A percentile compares a stretch with the other conserved stretches of the same genome.
Conservation (phyloP, 2,888 invertebrate species). For the Machimus rusticus region DNA sequence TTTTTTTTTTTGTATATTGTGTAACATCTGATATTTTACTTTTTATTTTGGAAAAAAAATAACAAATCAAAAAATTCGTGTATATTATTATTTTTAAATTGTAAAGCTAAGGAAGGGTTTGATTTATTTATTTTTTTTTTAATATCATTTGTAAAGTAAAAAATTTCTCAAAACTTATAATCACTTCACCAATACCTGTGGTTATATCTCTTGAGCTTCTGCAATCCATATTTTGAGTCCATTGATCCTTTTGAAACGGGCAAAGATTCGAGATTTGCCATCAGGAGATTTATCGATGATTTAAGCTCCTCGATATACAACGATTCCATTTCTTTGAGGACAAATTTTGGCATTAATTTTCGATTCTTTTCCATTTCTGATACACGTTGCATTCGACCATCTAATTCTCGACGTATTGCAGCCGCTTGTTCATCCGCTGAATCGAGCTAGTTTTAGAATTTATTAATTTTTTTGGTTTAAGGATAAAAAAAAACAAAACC, state of each 20-base stretch:
- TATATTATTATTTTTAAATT: background rate
- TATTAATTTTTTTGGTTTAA: background rate
- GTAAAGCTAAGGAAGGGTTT: background rate
- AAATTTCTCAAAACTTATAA: background rate
- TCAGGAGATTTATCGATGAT: slow-evolving; percentile 95
- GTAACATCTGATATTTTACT: background rate
- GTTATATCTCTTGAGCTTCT: slow-evolving; percentile 97
- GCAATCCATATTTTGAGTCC: slow-evolving; percentile 96
- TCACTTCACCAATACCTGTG: slow-evolving; percentile 75
- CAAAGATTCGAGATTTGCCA: slow-evolving; percentile 98
- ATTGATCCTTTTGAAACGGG: slow-evolving; percentile 98
- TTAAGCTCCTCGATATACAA: slow-evolving; percentile 98
- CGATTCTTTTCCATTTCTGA: slow-evolving; percentile 98
- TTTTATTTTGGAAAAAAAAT: background rate
- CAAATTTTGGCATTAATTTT: slow-evolving; percentile 98
- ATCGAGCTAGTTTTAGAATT: slow-evolving; percentile 77
- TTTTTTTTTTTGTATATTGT: background rate
- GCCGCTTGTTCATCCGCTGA: slow-evolving; percentile 99
- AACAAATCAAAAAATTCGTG: background rate
- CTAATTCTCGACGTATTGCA: slow-evolving; percentile 96
- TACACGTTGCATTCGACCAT: slow-evolving; percentile 95
- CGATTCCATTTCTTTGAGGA: slow-evolving; percentile 99
- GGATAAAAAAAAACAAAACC: too few species aligned
- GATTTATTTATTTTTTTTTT: background rate
- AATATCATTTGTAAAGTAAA: background rate